Conservation (phyloP, 2,888 invertebrate genomes). For the Scaptomyza flava region DNA sequence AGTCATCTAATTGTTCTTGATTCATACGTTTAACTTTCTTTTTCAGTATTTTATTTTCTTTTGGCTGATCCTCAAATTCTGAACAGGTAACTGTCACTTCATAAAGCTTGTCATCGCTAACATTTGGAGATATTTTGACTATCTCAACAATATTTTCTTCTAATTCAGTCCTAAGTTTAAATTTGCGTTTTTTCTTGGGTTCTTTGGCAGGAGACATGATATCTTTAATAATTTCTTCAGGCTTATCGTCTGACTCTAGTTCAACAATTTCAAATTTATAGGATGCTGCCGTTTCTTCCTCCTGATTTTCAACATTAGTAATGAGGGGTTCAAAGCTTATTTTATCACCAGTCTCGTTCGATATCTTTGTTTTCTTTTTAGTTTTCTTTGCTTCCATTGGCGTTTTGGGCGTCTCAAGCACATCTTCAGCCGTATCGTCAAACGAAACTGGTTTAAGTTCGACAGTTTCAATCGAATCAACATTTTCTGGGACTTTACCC, state of each 20-base stretch:
- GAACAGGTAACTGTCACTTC: conserved; percentile 70
- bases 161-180: conserved; percentile 82
- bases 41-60: conserved; percentile 49
- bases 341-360: conserved; percentile 49
- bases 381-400: conserved; percentile 48
- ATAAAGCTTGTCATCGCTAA: conserved; percentile 53
- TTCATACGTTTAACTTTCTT: conserved; percentile 80
- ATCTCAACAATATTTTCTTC: conserved; percentile 84
- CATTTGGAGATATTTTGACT: conserved; percentile 76
- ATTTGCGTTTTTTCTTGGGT: conserved; percentile 79
- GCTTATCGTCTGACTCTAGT: conserved; percentile 60
- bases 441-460: conserved; percentile 75
- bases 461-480: conserved; percentile 81
- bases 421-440: conserved; percentile 37
- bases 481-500: conserved; percentile 74
- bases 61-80: conserved; percentile 50
- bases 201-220: conserved; percentile 57
- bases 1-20: conserved; percentile 74
- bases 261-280: conserved; percentile 75
- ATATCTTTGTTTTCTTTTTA: conserved; percentile 65
- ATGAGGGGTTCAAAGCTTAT: conserved; percentile 58
- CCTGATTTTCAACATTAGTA: conserved; percentile 52
- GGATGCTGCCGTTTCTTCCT: conserved; percentile 63
- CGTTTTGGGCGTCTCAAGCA: conserved; percentile 35
- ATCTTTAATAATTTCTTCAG: conserved; percentile 65